Conservation (phyloP, 2,888 invertebrate species). For the Aricia artaxerxes region DNA sequence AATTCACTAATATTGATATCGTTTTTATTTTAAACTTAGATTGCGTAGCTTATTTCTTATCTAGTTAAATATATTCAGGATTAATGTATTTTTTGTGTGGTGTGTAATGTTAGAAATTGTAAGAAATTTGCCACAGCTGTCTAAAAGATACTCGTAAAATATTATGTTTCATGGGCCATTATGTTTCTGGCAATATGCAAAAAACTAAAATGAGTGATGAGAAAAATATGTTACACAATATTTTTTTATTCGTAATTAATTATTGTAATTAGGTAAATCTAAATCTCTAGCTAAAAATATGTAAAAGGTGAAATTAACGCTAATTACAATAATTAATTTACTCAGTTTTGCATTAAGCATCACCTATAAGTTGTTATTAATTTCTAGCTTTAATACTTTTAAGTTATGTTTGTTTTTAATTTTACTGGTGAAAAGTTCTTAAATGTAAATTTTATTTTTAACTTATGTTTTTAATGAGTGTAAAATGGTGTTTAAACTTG, state of each 20-base stretch:
- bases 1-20: not conserved
- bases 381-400: slow-evolving; percentile 15
- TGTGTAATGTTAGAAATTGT: not conserved
- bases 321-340: not conserved
- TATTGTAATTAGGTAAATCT: not conserved
- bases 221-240: not conserved
- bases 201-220: not conserved
- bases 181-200: not conserved
- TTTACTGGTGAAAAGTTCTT: not conserved
- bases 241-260: not conserved
- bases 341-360: not conserved
- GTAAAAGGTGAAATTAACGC: too few relatives aligned
- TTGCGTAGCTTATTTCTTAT: not conserved
- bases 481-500: not conserved
- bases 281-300: too few relatives aligned
- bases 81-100: too few relatives aligned
- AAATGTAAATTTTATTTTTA: not conserved
- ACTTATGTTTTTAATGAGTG: not conserved
- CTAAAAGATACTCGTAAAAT: not conserved
- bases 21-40: not conserved
- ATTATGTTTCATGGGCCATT: not conserved
- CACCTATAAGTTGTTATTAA: not conserved
- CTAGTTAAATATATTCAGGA: too few relatives aligned
- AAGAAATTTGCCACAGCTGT: not conserved
- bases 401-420: not conserved